Evolutionary conservation across 1,140 invertebrate species (phyloP), one percentile per base, ranked within the genome.

Genomic region (Meteorus sp.): DNA sequence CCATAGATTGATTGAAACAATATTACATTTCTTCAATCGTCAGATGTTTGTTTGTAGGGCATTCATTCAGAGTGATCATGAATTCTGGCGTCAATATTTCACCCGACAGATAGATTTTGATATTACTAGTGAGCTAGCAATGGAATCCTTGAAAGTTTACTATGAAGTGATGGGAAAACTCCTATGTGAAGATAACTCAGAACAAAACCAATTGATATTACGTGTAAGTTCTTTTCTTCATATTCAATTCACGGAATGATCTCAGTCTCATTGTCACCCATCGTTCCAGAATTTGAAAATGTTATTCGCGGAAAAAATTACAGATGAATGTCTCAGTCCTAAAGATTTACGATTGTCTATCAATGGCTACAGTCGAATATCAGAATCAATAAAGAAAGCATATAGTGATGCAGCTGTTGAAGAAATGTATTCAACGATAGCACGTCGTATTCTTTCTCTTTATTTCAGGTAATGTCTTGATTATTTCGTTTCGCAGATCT

Each of bases 291-390:
- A 63, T 44, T 66, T 75, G 9, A 64, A 65, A 55, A 39, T 56
- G 7, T 8, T 17, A 3, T 66, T 47, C 60, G 68, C 25, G 15
- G 60, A 9, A n/a, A 53, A 44, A 25, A 22, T 77, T 1, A 47
- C 29, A 27, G 50, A 52, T 23, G 27, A 27, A 43, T 23, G 55
- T 17, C n/a, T 60, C 37, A 29, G 51, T 27, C 19, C 56, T n/a
- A 53, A 15, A 19, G 58, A 61, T n/a, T 58, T 66, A 22, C 48
- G 48, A 56, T 56, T 71, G 4, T 51, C 59, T 22, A 47, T 78
- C 37, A 73, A 72, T 63, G 76, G 74, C 31, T 72, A 70, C 50
- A 76, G 75, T 60, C 69, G 75, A 57, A 62, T 78, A 39, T 64
- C 70, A 47, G 65, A 53, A 20, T 48, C 69, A 15, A 72, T 68